phyloP scores from a whole-genome alignment of 2,888 invertebrate genomes.

The Metopia argyrocephala region DNA sequence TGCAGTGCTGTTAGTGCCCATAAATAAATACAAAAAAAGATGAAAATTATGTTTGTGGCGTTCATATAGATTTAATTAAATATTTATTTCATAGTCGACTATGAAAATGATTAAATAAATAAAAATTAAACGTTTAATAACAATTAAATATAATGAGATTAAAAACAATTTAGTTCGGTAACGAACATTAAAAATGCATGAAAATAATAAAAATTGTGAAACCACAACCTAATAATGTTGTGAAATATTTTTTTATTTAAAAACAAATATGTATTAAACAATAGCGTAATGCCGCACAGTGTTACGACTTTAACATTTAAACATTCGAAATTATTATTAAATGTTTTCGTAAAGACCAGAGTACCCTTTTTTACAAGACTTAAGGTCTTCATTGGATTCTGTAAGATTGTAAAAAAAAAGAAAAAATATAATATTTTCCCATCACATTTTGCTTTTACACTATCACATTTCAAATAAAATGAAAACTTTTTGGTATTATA shows the following conservation, averaged over 20 bases:
- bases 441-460: too few species aligned
- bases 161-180: background rate
- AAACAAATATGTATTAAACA: background rate
- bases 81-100: background rate
- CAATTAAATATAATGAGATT: background rate
- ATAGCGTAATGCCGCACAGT: background rate
- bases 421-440: too few species aligned
- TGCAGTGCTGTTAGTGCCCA: too few species aligned
- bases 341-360: too few species aligned
- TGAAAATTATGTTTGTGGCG: too few species aligned
- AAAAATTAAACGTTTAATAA: background rate
- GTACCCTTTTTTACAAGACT: too few species aligned
- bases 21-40: too few species aligned
- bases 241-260: background rate
- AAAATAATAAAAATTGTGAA: background rate
- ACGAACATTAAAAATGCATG: background rate
- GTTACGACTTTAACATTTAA: background rate
- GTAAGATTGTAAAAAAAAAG: too few species aligned
- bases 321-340: too few species aligned
- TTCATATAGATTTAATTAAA: background rate
- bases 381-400: too few species aligned
- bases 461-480: too few species aligned
- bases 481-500: too few species aligned
- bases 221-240: background rate
- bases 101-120: background rate